Evolutionary conservation across 2,888 invertebrate genomes (phyloP).

Genomic region (Drosophila emarginata): DNA sequence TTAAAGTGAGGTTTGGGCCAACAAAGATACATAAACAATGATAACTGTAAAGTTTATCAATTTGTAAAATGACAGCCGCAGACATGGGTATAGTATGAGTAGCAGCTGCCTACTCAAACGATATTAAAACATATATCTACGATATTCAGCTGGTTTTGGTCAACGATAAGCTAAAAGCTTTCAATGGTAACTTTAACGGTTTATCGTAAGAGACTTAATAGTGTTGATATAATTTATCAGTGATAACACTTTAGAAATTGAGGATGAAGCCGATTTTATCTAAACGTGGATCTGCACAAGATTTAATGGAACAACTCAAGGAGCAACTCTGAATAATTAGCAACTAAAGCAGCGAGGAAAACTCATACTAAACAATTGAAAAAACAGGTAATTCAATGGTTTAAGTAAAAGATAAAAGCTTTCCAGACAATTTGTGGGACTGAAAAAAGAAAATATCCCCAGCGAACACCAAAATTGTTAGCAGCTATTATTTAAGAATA

Average conservation of each 20-base stretch:
- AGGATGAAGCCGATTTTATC: too few relatives aligned
- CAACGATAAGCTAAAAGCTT: not conserved
- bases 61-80: conserved; percentile 67
- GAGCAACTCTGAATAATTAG: too few relatives aligned
- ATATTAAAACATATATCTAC: not conserved
- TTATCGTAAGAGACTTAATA: not conserved
- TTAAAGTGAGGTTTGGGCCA: conserved; percentile 44
- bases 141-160: not conserved
- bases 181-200: not conserved
- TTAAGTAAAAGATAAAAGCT: not conserved
- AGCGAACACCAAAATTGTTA: too few relatives aligned
- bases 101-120: not conserved
- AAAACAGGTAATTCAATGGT: not conserved
- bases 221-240: too few relatives aligned
- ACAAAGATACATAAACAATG: conserved; percentile 71
- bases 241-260: too few relatives aligned
- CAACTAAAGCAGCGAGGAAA: too few relatives aligned
- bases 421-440: not conserved
- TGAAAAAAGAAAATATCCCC: too few relatives aligned
- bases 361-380: not conserved
- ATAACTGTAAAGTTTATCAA: conserved; percentile 75
- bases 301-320: too few relatives aligned
- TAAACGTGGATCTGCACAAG: too few relatives aligned
- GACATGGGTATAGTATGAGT: conserved; percentile 6
- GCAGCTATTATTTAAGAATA: not conserved